Evolutionary conservation across 1,140 invertebrate genomes (phyloP).

Genomic region (Habropoda laboriosa): DNA sequence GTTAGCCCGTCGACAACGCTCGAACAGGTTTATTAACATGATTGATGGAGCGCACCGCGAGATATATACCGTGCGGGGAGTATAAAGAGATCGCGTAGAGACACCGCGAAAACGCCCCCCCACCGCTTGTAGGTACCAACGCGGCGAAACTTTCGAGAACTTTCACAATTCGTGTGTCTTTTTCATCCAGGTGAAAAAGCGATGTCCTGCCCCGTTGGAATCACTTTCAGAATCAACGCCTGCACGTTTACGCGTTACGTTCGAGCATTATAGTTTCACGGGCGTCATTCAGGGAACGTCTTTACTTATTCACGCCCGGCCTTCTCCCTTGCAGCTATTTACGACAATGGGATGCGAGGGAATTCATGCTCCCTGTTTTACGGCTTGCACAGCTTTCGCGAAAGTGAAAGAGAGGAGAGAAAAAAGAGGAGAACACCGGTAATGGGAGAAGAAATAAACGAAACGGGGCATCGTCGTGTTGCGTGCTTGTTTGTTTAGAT

Average conservation of each 20-base stretch:
- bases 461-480: background rate
- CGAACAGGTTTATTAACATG: slow-evolving; percentile 48
- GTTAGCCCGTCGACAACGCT: background rate
- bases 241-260: slow-evolving; percentile 35
- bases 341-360: slow-evolving; percentile 26
- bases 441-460: background rate
- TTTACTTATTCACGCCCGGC: slow-evolving; percentile 35
- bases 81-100: slow-evolving; percentile 29
- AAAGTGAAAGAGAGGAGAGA: too few relatives aligned
- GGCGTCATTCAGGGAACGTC: slow-evolving; percentile 38
- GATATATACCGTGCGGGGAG: background rate
- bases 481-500: background rate
- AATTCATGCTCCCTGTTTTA: slow-evolving; percentile 23
- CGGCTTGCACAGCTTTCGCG: slow-evolving; percentile 20
- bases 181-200: slow-evolving; percentile 23
- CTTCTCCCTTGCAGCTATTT: slow-evolving; percentile 20
- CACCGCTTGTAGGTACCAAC: slow-evolving; percentile 26
- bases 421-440: background rate
- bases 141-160: slow-evolving; percentile 54
- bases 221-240: slow-evolving; percentile 47
- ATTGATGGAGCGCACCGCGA: slow-evolving; percentile 47
- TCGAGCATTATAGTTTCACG: slow-evolving; percentile 52
- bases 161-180: slow-evolving; percentile 51
- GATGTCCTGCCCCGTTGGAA: slow-evolving; percentile 17
- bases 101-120: slow-evolving; percentile 35